Base-by-base conservation (phyloP, 2,888 invertebrate genomes). In the Lottia scabra region DNA sequence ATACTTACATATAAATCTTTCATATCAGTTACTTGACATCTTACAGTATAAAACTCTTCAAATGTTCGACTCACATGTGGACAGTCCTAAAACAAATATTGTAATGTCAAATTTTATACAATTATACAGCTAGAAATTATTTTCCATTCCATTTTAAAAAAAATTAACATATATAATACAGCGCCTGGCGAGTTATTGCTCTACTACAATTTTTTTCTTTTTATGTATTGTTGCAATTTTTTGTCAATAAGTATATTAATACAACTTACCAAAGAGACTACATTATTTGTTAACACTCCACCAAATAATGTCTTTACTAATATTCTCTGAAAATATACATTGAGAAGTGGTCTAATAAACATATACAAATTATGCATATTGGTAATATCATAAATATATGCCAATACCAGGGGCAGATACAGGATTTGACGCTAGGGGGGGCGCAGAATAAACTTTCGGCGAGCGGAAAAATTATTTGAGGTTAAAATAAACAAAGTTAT, bases 1-100 rank as follows among this genome's bases (percentile, higher is more conserved):
- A 13, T 23, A 86, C 88, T 88, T 82, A 90, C 90, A 85, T 97
- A 96, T 46, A 98, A 91, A 90, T 97, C 97, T 67, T 97, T 92
- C 97, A 98, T 97, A 88, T 98, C 97, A 0, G 97, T 96, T 67
- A 98, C 98, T 89, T 98, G 97, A 89, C 97, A 98, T 8, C 98
- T 93, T 16, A 98, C 96, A 4, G 97, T 97, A 90, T 98, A 98
- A 91, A 98, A 98, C 91, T 98, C 97, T 89, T 98, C 98, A 44
- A 96, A 92, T 0, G 96, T 98, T 44, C 97, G 93, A 75, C 97
- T 97, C 4, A 98, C 97, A 91, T 98, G 98, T 71, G 95, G 94
- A 87, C 98, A 98, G 89, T 98, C 98, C 94, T 94, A 85, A 8
- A 63, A 27, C 13, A 48, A 70, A 45, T 12, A 19, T 65, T 65